Percentiles rank a stretch among this genome's conserved stretches.
phyloP scores from a whole-genome alignment of 1,140 invertebrate genomes.

The Zophobas atratus region DNA sequence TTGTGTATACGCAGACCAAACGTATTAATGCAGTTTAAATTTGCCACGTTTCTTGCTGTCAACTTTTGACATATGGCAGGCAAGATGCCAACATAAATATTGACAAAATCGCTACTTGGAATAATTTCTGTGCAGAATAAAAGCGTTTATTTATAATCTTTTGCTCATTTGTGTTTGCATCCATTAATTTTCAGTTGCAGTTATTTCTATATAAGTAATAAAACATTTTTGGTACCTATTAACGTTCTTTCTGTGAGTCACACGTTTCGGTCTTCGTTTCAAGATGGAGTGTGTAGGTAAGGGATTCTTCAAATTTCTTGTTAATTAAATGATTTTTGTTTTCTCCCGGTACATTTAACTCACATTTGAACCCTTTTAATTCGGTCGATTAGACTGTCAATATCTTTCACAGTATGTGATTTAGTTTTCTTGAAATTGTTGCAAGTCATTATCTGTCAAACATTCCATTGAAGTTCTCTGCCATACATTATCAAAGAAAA shows the following conservation, averaged over 20 bases:
- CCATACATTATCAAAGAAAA: conserved; percentile 26
- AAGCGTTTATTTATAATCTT: too few relatives aligned
- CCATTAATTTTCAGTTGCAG: background rate
- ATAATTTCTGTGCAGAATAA: background rate
- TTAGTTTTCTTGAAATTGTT: conserved; percentile 36
- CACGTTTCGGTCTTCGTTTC: conserved; percentile 28
- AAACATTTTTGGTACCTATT: conserved; percentile 2
- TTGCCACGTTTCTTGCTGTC: background rate
- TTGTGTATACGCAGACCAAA: background rate
- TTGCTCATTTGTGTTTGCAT: too few relatives aligned
- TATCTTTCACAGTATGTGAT: background rate
- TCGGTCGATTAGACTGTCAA: background rate
- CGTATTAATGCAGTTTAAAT: background rate
- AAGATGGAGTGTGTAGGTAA: conserved; percentile 59
- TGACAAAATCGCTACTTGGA: conserved; percentile 13
- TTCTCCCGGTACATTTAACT: background rate
- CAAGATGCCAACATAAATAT: conserved; percentile 28
- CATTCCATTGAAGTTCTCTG: conserved; percentile 28
- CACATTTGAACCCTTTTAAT: conserved; percentile 20
- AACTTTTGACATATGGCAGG: conserved; percentile 23
- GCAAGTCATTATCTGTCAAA: conserved; percentile 50
- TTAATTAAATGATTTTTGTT: conserved; percentile 19
- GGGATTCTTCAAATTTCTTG: conserved; percentile 11
- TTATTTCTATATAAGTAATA: background rate
- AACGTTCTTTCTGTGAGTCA: background rate